Conservation (phyloP, 2,797 vertebrate genomes). For the Acrossocheilus fasciatus region DNA sequence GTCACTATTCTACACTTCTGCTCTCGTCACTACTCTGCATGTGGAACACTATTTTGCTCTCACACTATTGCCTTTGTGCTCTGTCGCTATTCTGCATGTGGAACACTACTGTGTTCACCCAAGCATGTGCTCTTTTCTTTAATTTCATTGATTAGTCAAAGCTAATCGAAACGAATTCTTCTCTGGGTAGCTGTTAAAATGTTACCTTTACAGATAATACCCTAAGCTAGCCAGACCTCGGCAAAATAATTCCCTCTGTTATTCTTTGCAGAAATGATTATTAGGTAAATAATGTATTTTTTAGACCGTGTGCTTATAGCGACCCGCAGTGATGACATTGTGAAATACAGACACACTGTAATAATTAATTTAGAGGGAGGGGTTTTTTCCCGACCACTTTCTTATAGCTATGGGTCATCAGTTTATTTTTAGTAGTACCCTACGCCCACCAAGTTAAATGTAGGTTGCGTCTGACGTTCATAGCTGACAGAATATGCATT, state of each 20-base stretch:
- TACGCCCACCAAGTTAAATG: not conserved
- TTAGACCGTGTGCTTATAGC: not conserved
- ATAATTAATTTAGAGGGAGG: not conserved
- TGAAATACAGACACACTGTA: not conserved
- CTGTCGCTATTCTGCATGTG: not conserved
- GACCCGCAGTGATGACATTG: constrained; percentile 4
- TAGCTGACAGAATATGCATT: not conserved
- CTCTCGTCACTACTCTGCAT: not conserved
- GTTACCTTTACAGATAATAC: not conserved
- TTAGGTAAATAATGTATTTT: not conserved
- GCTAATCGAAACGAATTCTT: not conserved
- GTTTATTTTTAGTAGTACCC: not conserved
- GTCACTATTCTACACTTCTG: not conserved
- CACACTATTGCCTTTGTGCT: too few relatives aligned
- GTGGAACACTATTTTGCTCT: not conserved
- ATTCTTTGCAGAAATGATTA: not conserved
- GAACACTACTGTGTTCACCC: not conserved
- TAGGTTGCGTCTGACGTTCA: not conserved
- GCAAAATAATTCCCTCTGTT: not conserved
- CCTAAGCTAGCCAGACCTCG: not conserved
- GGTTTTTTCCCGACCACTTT: not conserved
- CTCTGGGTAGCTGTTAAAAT: not conserved
- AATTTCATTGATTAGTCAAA: not conserved
- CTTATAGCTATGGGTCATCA: not conserved
- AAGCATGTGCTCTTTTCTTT: not conserved